Conservation (phyloP, 2,113 vertebrate species). For the Ammospiza caudacuta region DNA sequence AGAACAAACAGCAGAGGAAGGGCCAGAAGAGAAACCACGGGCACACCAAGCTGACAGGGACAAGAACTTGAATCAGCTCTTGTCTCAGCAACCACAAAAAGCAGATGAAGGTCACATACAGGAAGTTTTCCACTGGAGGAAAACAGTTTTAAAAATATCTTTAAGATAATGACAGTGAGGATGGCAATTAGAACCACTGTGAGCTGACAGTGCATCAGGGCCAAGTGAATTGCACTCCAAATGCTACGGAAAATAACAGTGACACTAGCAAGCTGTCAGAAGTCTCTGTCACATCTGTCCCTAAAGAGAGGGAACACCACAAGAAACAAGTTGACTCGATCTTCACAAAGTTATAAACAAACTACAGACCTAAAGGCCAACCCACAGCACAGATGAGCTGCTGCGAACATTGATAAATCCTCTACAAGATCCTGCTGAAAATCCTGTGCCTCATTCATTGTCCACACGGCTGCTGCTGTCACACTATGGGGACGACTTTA, state of each 20-base stretch:
- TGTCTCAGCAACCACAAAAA: neutral
- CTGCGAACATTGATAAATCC: neutral
- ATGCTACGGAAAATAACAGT: neutral
- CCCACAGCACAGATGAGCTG: neutral
- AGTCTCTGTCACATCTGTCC: neutral
- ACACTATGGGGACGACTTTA: neutral
- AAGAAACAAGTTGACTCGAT: neutral
- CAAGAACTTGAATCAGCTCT: neutral
- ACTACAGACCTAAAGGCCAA: neutral
- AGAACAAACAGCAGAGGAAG: neutral
- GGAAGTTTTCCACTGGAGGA: neutral
- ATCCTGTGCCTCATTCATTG: neutral
- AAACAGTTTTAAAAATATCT: neutral
- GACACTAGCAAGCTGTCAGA: neutral
- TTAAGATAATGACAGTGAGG: neutral
- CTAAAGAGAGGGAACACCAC: neutral
- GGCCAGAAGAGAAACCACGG: neutral
- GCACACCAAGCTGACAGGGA: neutral
- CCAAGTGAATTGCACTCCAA: neutral
- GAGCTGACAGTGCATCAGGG: neutral
- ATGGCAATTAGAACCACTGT: neutral
- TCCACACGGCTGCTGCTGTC: neutral
- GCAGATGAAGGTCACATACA: neutral
- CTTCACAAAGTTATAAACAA: neutral
- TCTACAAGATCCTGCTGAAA: neutral